These are phyloP conservation scores for Agonopterix heracliana DNA, from an alignment of 2,888 invertebrate species.

Conservation along the genomic window DNA sequence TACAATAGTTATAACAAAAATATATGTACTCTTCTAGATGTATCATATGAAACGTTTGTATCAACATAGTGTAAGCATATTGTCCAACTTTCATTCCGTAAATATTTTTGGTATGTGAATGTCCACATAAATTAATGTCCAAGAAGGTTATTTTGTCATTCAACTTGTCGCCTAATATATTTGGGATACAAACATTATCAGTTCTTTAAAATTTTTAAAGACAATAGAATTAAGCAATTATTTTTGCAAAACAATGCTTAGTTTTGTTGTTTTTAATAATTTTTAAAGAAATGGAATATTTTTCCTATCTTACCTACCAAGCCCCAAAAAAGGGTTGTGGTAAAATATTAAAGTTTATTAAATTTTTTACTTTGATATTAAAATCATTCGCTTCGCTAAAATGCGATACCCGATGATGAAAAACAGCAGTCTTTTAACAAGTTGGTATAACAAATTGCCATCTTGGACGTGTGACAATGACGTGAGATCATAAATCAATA, in stretches of 20 bases:
- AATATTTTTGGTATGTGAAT: conserved; percentile 62
- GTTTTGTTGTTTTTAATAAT: too few relatives aligned
- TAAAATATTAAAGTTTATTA: too few relatives aligned
- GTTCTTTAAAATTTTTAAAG: too few relatives aligned
- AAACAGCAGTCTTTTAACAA: background rate
- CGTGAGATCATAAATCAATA: conserved; percentile 73
- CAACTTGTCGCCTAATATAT: conserved; percentile 9
- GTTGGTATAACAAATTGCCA: conserved; percentile 44
- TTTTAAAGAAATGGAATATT: too few relatives aligned
- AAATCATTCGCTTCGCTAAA: too few relatives aligned
- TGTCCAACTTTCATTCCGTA: conserved; percentile 36
- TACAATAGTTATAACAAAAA: conserved; percentile 61
- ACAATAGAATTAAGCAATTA: too few relatives aligned
- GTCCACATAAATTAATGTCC: conserved; percentile 52
- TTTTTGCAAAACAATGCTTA: too few relatives aligned
- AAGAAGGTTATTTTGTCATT: conserved; percentile 48
- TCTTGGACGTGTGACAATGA: conserved; percentile 61
- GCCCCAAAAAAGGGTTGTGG: too few relatives aligned
- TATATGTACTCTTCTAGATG: conserved; percentile 51
- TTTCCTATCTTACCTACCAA: too few relatives aligned
- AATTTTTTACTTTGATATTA: too few relatives aligned
- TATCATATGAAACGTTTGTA: conserved; percentile 28
- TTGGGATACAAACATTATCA: too few relatives aligned
- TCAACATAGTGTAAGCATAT: conserved; percentile 27
- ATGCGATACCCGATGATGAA: too few relatives aligned